These are phyloP conservation scores for Drosophila picticornis DNA, from an alignment of 2,888 invertebrate species.

Conservation along the genomic window DNA sequence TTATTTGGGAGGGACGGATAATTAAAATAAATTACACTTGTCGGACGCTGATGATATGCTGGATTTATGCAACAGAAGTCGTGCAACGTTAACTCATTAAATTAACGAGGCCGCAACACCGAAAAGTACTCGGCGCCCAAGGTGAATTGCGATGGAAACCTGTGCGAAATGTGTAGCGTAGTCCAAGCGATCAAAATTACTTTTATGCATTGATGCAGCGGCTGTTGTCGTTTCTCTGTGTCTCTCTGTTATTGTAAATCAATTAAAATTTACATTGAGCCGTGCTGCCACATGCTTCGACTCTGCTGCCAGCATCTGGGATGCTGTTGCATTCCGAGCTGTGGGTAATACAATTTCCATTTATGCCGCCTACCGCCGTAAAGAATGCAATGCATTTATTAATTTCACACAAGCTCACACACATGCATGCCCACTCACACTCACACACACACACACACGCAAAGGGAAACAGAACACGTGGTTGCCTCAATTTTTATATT, in stretches of 20 bases:
- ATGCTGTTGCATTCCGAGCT: slow-evolving; percentile 14
- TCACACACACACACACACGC: neutral
- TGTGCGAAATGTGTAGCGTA: neutral
- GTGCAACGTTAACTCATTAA: slow-evolving; percentile 50
- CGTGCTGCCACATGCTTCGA: slow-evolving; percentile 15
- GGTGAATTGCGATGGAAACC: slow-evolving; percentile 26
- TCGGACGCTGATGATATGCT: slow-evolving; percentile 50
- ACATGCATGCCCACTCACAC: slow-evolving; percentile 6
- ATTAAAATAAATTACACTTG: slow-evolving; percentile 83
- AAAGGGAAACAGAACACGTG: slow-evolving; percentile 2
- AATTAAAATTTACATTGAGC: slow-evolving; percentile 71
- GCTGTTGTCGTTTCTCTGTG: slow-evolving; percentile 15
- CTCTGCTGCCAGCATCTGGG: slow-evolving; percentile 9
- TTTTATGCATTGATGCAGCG: slow-evolving; percentile 27
- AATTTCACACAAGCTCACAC: slow-evolving; percentile 43
- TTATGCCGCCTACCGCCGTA: slow-evolving; percentile 49
- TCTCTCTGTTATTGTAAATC: slow-evolving; percentile 66
- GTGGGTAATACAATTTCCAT: slow-evolving; percentile 61
- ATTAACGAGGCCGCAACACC: slow-evolving; percentile 57
- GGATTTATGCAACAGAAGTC: slow-evolving; percentile 70
- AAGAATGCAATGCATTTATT: slow-evolving; percentile 66
- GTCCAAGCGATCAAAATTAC: slow-evolving; percentile 42
- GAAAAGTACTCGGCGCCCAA: slow-evolving; percentile 36
- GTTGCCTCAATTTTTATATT: slow-evolving; percentile 18
- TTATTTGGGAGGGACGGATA: slow-evolving; percentile 56